These are phyloP conservation scores for Callithrix jacchus DNA, from an alignment of 2,113 vertebrate species.

Conservation along the genomic window DNA sequence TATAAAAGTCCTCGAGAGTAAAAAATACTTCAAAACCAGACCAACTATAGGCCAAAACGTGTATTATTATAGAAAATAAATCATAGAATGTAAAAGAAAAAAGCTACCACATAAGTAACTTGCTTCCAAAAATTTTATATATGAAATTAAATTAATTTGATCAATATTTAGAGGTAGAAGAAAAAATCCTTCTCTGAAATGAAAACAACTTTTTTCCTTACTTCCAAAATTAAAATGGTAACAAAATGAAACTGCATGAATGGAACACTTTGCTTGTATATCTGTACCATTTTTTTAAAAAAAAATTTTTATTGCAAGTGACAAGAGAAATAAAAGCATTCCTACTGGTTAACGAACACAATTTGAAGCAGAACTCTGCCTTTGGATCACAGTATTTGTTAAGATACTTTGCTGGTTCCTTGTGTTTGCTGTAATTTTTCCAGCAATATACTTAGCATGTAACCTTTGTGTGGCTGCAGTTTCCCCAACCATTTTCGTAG, in stretches of 20 bases:
- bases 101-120: neutral
- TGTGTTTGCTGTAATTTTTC: constrained; percentile 74
- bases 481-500: constrained; percentile 83
- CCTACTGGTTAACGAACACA: constrained; percentile 56
- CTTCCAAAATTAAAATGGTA: constrained; percentile 40
- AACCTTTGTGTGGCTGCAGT: constrained; percentile 81
- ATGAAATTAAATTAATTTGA: constrained; percentile 68
- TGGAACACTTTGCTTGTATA: neutral
- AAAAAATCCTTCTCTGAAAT: constrained; percentile 41
- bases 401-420: constrained; percentile 57
- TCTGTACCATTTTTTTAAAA: neutral
- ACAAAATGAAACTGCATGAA: constrained; percentile 17
- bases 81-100: constrained; percentile 61
- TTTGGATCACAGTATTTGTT: constrained; percentile 42
- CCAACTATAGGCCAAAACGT: neutral
- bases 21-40: neutral
- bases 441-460: constrained; percentile 80
- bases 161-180: neutral
- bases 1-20: neutral
- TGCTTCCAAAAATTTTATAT: constrained; percentile 30
- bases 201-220: constrained; percentile 26
- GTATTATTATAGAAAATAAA: constrained; percentile 66
- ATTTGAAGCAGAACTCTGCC: constrained; percentile 38
- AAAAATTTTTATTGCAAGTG: constrained; percentile 46
- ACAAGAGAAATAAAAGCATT: constrained; percentile 69